These are phyloP conservation scores for Hyperopisus bebe DNA, from an alignment of 2,113 vertebrate genomes.

Conservation along the genomic window DNA sequence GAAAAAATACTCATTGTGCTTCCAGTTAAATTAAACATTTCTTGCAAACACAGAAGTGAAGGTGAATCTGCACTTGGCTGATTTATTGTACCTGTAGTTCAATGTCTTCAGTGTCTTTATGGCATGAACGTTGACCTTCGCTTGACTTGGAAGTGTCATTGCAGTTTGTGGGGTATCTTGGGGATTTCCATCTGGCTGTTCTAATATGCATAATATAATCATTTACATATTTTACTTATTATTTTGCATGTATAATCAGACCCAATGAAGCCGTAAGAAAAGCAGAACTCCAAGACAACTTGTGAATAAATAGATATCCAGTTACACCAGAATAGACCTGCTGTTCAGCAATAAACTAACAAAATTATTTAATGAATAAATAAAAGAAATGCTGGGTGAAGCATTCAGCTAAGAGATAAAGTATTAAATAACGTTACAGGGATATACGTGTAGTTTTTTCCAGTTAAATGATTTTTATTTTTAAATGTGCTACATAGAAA, in stretches of 20 bases:
- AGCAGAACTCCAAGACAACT: background rate
- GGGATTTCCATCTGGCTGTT: slow-evolving; percentile 43
- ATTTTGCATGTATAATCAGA: background rate
- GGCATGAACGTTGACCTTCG: slow-evolving; percentile 67
- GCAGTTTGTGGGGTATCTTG: slow-evolving; percentile 60
- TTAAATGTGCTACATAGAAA: background rate
- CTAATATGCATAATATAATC: slow-evolving; percentile 44
- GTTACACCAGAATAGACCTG: background rate
- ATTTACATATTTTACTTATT: background rate
- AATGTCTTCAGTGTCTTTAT: slow-evolving; percentile 71
- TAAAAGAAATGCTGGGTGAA: slow-evolving; percentile 15
- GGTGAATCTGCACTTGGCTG: background rate
- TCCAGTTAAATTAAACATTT: background rate
- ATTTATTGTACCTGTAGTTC: slow-evolving; percentile 71
- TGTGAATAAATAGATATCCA: background rate
- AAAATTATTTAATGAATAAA: background rate
- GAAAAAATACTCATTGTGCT: background rate
- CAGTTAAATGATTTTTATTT: background rate
- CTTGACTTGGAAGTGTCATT: slow-evolving; percentile 86
- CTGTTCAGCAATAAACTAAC: background rate
- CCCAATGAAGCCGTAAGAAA: background rate
- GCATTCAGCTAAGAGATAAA: background rate
- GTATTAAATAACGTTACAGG: background rate
- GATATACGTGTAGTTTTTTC: background rate
- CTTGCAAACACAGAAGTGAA: no score